These are phyloP conservation scores for rat (Rattus norvegicus) DNA, from an alignment of 2,113 vertebrate species.

Conservation along the genomic window GRCr8 NC_086034.1:35787001-35787500, in stretches of 20 bases:
- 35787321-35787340: constrained; percentile 37
- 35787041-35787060: not conserved
- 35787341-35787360: constrained; percentile 9
- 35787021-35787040: not conserved
- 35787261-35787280: constrained; percentile 28
- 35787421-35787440: not conserved
- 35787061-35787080: not conserved
- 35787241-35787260: constrained; percentile 42
- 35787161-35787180: not conserved
- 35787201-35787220: not conserved
- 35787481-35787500: not conserved
- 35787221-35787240: constrained; percentile 13
- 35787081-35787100: not conserved
- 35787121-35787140: not conserved
- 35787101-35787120: not conserved
- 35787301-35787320: constrained; percentile 45
- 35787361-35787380: not conserved
- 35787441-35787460: not conserved
- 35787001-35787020: accelerated
- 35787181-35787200: not conserved
- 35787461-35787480: constrained; percentile 7
- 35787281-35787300: not conserved
- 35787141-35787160: not conserved
- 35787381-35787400: constrained; percentile 53
- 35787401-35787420: not conserved